A percentile compares a stretch with the other conserved stretches of the same genome.
phyloP scores from a whole-genome alignment of 2,113 vertebrate genomes.

The Ophiodon elongatus region DNA sequence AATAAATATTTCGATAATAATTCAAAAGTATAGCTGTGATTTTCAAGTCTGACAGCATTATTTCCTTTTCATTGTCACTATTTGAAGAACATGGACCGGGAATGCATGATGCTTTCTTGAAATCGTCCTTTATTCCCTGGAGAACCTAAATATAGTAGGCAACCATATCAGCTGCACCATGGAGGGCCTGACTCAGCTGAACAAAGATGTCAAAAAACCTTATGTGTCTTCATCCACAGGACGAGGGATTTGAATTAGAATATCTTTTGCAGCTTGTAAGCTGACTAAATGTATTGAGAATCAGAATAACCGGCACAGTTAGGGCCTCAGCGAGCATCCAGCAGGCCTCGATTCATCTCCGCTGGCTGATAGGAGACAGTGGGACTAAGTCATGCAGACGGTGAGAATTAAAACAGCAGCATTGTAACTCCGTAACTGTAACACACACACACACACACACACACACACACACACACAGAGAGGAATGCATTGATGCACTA shows the following conservation, averaged over 20 bases:
- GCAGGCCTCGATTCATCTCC: constrained; percentile 74
- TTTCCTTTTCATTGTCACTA: constrained; percentile 15
- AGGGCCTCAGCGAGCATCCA: constrained; percentile 51
- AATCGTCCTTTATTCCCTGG: neutral
- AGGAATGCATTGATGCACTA: neutral
- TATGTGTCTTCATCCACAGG: constrained; percentile 46
- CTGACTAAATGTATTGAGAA: constrained; percentile 39
- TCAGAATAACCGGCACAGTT: constrained; percentile 51
- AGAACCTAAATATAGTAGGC: neutral
- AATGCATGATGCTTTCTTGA: constrained; percentile 8
- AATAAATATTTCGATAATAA: neutral
- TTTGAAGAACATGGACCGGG: neutral
- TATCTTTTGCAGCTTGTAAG: constrained; percentile 40
- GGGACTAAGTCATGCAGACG: constrained; percentile 58
- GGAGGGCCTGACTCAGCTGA: constrained; percentile 15
- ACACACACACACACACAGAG: neutral
- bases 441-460: neutral
- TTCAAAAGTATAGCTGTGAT: neutral
- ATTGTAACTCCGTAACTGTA: constrained; percentile 42
- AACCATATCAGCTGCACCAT: constrained; percentile 12
- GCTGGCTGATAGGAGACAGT: constrained; percentile 56
- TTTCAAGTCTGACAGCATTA: neutral
- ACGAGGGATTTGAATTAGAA: constrained; percentile 57
- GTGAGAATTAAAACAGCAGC: constrained; percentile 57
- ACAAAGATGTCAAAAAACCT: constrained; percentile 40